A percentile compares a stretch with the other conserved stretches of the same genome.
Evolutionary conservation across 2,797 vertebrate species (phyloP).

Genomic region (Chiloscyllium punctatum): DNA sequence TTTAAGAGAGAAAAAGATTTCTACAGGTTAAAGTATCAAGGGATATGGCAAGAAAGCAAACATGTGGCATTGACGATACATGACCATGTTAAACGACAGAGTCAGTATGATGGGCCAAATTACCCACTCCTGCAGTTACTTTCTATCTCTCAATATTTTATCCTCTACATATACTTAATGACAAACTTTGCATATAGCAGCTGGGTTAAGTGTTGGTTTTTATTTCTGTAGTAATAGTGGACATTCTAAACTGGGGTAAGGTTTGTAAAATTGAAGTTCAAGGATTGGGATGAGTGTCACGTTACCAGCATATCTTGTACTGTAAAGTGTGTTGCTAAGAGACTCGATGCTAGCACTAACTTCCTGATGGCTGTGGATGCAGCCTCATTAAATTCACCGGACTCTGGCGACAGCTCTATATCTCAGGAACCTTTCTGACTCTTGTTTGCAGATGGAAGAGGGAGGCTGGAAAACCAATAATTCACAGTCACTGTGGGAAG

Average conservation of each 20-base stretch:
- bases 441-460: conserved; percentile 19
- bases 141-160: not conserved
- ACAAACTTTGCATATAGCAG: not conserved
- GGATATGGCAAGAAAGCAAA: too few relatives aligned
- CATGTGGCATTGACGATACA: too few relatives aligned
- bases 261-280: not conserved
- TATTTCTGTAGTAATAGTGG: not conserved
- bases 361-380: not conserved
- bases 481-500: not conserved
- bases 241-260: not conserved
- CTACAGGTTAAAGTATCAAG: too few relatives aligned
- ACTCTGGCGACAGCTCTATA: too few relatives aligned
- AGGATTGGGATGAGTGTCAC: not conserved
- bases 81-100: too few relatives aligned
- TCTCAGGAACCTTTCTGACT: not conserved
- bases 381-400: not conserved
- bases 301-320: not conserved
- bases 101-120: too few relatives aligned
- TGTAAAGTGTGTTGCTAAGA: not conserved
- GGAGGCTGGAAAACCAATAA: conserved; percentile 5
- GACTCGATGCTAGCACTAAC: not conserved
- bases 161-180: not conserved
- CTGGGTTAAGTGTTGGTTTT: not conserved
- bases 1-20: too few relatives aligned
- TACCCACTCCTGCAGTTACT: too few relatives aligned